phyloP scores from a whole-genome alignment of 1,140 invertebrate genomes.

The Camponotus pennsylvanicus region DNA sequence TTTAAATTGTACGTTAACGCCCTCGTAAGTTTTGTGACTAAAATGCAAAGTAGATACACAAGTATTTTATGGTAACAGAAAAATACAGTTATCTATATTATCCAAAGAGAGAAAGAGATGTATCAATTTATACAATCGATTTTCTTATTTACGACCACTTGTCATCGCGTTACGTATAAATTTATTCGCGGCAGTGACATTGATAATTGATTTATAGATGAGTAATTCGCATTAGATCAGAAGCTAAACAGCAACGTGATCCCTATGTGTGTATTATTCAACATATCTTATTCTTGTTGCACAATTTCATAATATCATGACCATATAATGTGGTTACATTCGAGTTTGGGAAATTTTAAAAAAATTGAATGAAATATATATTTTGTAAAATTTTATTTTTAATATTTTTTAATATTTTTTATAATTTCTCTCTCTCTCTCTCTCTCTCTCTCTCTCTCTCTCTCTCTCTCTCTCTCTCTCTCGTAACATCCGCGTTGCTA shows the following conservation, averaged over 20 bases:
- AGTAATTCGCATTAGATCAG: neutral
- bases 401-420: neutral
- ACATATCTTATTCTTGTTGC: neutral
- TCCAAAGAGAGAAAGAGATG: neutral
- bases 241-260: neutral
- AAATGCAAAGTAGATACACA: neutral
- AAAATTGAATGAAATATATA: neutral
- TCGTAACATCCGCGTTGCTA: neutral
- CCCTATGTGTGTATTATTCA: neutral
- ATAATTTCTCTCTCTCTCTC: neutral
- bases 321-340: neutral
- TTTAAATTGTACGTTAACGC: neutral
- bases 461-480: too few species aligned
- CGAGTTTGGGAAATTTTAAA: too few species aligned
- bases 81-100: neutral
- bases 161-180: conserved; percentile 55
- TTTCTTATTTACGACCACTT: conserved; percentile 26
- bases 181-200: conserved; percentile 71
- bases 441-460: too few species aligned
- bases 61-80: neutral
- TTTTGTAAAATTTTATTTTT: neutral
- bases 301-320: neutral
- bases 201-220: conserved; percentile 19
- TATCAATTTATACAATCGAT: conserved; percentile 47
- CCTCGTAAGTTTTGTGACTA: neutral